Conservation (phyloP, 2,797 vertebrate species). For the Gastrophryne carolinensis region DNA sequence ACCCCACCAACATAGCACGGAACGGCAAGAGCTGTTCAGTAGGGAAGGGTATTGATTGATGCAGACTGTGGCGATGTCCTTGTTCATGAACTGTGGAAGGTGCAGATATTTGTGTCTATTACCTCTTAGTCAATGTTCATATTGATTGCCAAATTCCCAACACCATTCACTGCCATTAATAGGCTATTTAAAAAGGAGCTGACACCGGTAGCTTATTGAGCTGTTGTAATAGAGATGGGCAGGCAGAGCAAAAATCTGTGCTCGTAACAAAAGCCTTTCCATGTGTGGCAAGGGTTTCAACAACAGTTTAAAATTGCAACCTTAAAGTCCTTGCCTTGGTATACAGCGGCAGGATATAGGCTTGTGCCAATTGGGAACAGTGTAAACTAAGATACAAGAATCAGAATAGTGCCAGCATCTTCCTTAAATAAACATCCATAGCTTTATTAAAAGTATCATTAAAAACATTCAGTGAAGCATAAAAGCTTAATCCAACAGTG, state of each 20-base stretch:
- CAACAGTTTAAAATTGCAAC: no score
- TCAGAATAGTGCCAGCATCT: no score
- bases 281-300: no score
- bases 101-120: slow-evolving; percentile 75
- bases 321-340: no score
- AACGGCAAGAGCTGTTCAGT: slow-evolving; percentile 65
- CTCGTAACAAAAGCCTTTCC: no score
- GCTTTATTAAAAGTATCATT: no score
- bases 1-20: slow-evolving; percentile 64
- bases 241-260: slow-evolving; percentile 41
- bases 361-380: no score
- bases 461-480: no score
- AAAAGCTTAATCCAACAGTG: no score
- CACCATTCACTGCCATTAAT: slow-evolving; percentile 78
- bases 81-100: slow-evolving; percentile 63
- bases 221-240: slow-evolving; percentile 62
- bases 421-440: no score
- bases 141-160: slow-evolving; percentile 81
- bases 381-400: no score
- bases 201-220: slow-evolving; percentile 55
- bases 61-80: slow-evolving; percentile 72
- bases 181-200: slow-evolving; percentile 73
- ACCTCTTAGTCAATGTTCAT: slow-evolving; percentile 71
- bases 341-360: no score
- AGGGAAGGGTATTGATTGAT: slow-evolving; percentile 78